phyloP scores from a whole-genome alignment of 2,797 vertebrate genomes.

The Podarcis siculus region DNA sequence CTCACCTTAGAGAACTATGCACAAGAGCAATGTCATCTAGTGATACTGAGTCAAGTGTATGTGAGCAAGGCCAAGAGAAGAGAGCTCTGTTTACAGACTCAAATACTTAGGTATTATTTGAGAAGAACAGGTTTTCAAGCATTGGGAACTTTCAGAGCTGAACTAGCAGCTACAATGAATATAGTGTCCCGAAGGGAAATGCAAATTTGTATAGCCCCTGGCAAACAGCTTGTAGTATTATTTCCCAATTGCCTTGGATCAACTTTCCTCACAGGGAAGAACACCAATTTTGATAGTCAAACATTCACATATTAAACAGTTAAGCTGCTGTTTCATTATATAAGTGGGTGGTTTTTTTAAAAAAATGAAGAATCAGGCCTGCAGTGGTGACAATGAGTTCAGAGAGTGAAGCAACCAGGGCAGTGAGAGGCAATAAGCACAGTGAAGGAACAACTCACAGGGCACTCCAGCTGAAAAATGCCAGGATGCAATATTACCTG shows the following conservation, averaged over 20 bases:
- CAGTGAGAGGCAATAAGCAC: neutral
- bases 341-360: too few species aligned
- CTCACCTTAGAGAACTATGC: neutral
- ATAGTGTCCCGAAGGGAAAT: conserved; percentile 25
- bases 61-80: neutral
- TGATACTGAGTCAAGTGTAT: neutral
- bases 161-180: neutral
- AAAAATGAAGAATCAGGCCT: neutral
- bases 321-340: neutral
- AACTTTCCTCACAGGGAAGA: conserved; percentile 20
- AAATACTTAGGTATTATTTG: conserved; percentile 19
- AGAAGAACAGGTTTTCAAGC: conserved; percentile 21
- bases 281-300: conserved; percentile 7
- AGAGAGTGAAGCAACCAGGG: neutral
- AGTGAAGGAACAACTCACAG: too few species aligned
- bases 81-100: conserved; percentile 15
- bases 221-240: conserved; percentile 27
- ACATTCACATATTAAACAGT: neutral
- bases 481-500: neutral
- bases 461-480: neutral
- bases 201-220: conserved; percentile 35
- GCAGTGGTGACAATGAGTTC: neutral
- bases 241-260: conserved; percentile 11
- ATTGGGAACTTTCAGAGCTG: neutral
- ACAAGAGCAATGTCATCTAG: neutral